phyloP scores from a whole-genome alignment of 1,140 invertebrate species.

The Idris sp. region DNA sequence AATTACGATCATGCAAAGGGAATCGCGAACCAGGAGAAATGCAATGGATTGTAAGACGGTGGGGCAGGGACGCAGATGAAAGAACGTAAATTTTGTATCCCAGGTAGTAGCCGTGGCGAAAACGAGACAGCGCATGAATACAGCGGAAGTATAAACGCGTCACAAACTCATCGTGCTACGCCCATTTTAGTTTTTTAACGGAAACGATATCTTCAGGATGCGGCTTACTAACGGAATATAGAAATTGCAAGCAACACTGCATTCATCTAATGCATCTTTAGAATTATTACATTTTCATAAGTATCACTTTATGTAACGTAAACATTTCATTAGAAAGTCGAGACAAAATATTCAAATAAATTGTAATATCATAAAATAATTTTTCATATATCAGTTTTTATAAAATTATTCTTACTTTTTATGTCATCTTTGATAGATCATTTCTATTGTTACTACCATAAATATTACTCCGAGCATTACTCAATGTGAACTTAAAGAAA shows the following conservation, averaged over 20 bases:
- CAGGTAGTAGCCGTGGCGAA: constrained; percentile 49
- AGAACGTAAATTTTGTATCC: constrained; percentile 10
- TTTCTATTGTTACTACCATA: too few species aligned
- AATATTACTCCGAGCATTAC: too few species aligned
- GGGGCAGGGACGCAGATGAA: background rate
- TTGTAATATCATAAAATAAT: too few species aligned
- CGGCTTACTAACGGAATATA: constrained; percentile 44
- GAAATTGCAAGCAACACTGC: constrained; percentile 17
- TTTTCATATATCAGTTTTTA: too few species aligned
- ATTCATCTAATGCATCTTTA: constrained; percentile 13
- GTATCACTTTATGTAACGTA: too few species aligned
- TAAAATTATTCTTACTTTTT: too few species aligned
- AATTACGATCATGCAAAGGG: constrained; percentile 53
- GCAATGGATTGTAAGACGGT: constrained; percentile 8
- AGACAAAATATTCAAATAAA: too few species aligned
- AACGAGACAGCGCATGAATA: constrained; percentile 52
- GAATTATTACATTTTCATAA: too few species aligned
- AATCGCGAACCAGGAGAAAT: constrained; percentile 45
- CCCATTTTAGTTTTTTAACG: constrained; percentile 54
- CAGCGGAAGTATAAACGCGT: constrained; percentile 59
- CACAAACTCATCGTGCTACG: constrained; percentile 45
- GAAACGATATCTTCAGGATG: constrained; percentile 49
- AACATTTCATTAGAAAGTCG: too few species aligned
- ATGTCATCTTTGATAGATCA: too few species aligned
- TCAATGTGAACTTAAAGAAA: too few species aligned